phyloP scores from a whole-genome alignment of 2,888 invertebrate species.

The Isotomurus palustris region DNA sequence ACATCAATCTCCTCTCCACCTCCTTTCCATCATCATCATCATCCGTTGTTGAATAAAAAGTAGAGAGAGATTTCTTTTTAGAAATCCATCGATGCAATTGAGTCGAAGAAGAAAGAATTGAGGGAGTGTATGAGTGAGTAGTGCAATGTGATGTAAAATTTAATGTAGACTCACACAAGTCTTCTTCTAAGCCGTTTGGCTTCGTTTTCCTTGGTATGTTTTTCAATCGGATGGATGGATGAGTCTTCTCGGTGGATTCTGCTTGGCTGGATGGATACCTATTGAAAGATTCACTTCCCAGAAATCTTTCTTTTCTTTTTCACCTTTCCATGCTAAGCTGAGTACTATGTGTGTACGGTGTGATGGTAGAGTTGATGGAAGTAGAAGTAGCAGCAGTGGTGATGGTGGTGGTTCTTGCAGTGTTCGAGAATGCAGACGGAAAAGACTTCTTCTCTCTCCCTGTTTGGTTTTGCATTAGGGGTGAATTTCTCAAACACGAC shows the following conservation, averaged over 20 bases:
- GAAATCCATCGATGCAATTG: conserved; percentile 27
- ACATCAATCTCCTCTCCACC: conserved; percentile 15
- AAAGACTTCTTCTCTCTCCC: conserved; percentile 24
- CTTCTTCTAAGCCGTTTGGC: no score
- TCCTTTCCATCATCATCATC: not conserved
- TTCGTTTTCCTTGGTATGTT: no score
- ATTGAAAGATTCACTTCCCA: conserved; percentile 3
- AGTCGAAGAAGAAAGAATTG: conserved; percentile 8
- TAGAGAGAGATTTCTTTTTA: conserved; percentile 1
- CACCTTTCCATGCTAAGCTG: not conserved
- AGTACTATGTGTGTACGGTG: not conserved
- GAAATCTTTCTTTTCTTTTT: conserved; percentile 1
- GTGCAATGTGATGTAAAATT: conserved; percentile 9
- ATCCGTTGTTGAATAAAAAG: conserved; percentile 4
- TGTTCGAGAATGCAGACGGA: not conserved
- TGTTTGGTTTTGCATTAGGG: conserved; percentile 46
- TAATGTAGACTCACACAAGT: conserved; percentile 7
- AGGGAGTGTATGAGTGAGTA: no score
- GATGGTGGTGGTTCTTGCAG: not conserved
- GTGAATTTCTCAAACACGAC: conserved; percentile 1
- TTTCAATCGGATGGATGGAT: conserved; percentile 7
- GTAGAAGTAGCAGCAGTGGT: not conserved
- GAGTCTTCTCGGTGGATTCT: no score
- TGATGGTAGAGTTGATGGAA: not conserved
- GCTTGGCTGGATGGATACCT: not conserved